Conservation (phyloP, 2,113 vertebrate genomes). For the Pomatostomus ruficeps region DNA sequence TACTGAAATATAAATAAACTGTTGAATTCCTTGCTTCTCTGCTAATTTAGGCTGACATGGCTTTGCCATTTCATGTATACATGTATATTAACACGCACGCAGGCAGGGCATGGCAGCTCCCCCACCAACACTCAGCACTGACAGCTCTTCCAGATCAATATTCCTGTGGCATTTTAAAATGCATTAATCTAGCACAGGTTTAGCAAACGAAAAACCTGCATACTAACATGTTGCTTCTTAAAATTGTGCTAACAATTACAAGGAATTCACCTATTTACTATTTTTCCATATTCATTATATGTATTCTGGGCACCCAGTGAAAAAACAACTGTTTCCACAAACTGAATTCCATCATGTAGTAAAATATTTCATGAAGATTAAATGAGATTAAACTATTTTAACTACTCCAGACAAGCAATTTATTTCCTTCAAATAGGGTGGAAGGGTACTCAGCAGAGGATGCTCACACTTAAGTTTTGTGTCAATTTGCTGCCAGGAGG, state of each 20-base stretch:
- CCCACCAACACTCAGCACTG: not conserved
- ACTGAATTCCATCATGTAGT: not conserved
- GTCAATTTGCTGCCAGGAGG: not conserved
- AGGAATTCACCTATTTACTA: not conserved
- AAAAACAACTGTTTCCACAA: not conserved
- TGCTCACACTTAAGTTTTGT: not conserved
- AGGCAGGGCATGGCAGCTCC: accelerated
- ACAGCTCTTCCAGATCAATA: not conserved
- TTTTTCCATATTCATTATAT: not conserved
- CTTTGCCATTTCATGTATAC: not conserved
- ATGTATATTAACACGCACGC: accelerated
- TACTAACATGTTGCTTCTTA: not conserved
- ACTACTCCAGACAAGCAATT: slow-evolving; percentile 2
- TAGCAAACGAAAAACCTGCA: not conserved
- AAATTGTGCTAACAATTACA: not conserved
- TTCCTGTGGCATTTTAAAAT: not conserved
- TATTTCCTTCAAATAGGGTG: not conserved
- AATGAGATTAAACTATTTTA: not conserved
- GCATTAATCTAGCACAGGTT: not conserved
- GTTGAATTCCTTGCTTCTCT: not conserved
- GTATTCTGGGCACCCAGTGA: not conserved
- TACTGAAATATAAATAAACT: not conserved
- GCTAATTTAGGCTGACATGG: not conserved
- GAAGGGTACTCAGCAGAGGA: not conserved
- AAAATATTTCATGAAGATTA: not conserved